Evolutionary conservation across 2,888 invertebrate species (phyloP).

Genomic region (Tuberolachnus salignus): DNA sequence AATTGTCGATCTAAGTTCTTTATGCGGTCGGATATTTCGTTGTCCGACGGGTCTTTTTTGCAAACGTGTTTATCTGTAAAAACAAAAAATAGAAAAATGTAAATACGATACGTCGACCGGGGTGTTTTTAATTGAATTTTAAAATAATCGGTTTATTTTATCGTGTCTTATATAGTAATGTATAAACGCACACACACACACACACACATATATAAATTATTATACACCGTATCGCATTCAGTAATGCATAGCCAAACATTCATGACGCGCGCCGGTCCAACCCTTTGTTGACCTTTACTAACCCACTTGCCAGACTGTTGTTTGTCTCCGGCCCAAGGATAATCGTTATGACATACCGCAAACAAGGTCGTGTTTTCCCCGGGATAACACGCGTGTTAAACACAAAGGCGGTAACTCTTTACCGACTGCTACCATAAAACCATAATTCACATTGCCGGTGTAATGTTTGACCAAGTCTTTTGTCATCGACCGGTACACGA

Average conservation of each 20-base stretch:
- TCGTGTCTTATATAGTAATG: too few species aligned
- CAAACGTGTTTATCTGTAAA: slow-evolving; percentile 15
- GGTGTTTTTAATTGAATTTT: neutral
- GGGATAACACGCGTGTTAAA: neutral
- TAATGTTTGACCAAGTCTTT: slow-evolving; percentile 16
- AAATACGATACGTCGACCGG: too few species aligned
- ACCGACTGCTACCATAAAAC: slow-evolving; percentile 14
- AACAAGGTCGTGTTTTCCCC: slow-evolving; percentile 1
- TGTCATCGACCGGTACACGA: neutral
- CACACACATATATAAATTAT: neutral
- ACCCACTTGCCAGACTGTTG: slow-evolving; percentile 10
- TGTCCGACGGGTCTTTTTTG: neutral
- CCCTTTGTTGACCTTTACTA: neutral
- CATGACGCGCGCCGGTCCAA: slow-evolving; percentile 2
- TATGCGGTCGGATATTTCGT: neutral
- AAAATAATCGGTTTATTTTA: neutral
- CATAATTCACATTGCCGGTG: slow-evolving; percentile 31
- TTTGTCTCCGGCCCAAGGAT: slow-evolving; percentile 21
- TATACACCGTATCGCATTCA: neutral
- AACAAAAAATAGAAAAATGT: neutral
- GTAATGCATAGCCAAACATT: neutral
- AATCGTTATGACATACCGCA: neutral
- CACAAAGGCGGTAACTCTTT: slow-evolving; percentile 6
- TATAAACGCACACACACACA: too few species aligned
- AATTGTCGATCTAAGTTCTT: neutral